Evolutionary conservation across 2,888 invertebrate genomes (phyloP), one percentile per base, ranked within the genome.

Genomic region (Cantharis rufa): DNA sequence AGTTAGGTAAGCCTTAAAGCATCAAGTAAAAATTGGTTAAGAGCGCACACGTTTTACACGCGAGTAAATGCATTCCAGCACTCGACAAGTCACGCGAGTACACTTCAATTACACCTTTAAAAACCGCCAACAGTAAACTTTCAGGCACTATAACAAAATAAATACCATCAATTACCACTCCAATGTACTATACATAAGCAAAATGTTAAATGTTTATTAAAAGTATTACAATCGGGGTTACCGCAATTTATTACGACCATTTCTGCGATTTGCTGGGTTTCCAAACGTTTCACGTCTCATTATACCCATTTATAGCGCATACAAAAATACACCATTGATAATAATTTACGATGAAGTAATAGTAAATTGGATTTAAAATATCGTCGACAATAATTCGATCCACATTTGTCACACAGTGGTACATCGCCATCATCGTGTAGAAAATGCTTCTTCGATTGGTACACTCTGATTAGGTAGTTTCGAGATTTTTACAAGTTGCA

Each of bases 41-140:
- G 69, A 15, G 69, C 74, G 80, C 81, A 78, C 82, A 82, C 82
- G 82, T 78, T 80, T 75, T 80, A 75, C 82, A 82, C 82, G 82
- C 82, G 81, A 82, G 76, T 81, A 74, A 80, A 81, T 80, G 79
- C 80, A 74, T 73, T 73, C 71, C 73, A 76, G 78, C 76, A 76
- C 76, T 74, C 63, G 75, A 75, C 71, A 68, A 78, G 80, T 80
- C 80, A 80, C 80, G 80, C 80, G 78, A 80, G 70, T 77, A 71
- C 68, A 71, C 76, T 72, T 77, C 79, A 79, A 79, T 79, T 79
- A 79, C 75, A 75, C 63, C 70, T 71, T 72, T 62, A 75, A 66
- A 76, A 75, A 79, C 61, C 70, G 75, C 77, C 75, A 78, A 78
- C 70, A 75, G 71, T 75, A 69, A 72, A 75, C 78, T 75, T 75